Percentiles rank a stretch among this genome's conserved stretches.
Conservation (phyloP, 2,113 vertebrate species). For the Channa maculata region DNA sequence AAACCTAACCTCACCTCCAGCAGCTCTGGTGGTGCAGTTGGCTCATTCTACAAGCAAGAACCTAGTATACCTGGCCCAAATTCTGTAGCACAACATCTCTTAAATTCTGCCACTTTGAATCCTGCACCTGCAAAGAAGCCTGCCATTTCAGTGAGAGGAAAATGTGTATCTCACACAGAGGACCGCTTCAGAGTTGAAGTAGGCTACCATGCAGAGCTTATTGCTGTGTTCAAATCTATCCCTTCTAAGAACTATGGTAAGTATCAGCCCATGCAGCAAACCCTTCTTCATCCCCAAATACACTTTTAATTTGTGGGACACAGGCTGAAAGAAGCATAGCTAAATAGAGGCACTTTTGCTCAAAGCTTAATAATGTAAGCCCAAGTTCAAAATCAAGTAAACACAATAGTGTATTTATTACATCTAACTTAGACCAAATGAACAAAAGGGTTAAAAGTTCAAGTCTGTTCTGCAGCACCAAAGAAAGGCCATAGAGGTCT, state of each 20-base stretch:
- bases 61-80: constrained; percentile 43
- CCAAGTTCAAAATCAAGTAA: no score
- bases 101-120: constrained; percentile 24
- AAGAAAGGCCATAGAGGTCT: neutral
- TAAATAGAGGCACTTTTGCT: no score
- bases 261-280: constrained; percentile 24
- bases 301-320: neutral
- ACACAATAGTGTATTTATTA: no score
- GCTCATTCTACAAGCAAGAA: constrained; percentile 69
- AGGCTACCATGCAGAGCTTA: constrained; percentile 88
- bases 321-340: no score
- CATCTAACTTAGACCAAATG: neutral
- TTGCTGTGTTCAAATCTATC: constrained; percentile 90
- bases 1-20: constrained; percentile 27
- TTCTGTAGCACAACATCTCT: constrained; percentile 36
- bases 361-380: no score
- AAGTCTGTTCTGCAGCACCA: neutral
- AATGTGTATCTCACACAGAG: constrained; percentile 83
- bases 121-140: constrained; percentile 73
- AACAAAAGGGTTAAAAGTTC: neutral
- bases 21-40: constrained; percentile 34
- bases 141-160: constrained; percentile 78
- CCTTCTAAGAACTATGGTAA: constrained; percentile 92
- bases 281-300: neutral
- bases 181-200: constrained; percentile 91